Conservation (phyloP, 1,140 invertebrate species). For the Ips nitidus region DNA sequence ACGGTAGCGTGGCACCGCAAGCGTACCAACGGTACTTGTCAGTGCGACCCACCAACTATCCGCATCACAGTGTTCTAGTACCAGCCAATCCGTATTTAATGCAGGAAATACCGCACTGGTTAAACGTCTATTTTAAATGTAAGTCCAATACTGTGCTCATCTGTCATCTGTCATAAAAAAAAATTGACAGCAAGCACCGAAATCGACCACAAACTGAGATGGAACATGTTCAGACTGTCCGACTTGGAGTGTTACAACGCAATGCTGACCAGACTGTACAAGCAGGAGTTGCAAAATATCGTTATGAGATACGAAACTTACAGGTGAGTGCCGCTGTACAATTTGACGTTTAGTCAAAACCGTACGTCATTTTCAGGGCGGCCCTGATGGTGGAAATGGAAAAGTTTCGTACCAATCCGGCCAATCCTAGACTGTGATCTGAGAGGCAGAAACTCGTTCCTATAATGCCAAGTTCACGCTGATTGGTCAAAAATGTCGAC, state of each 20-base stretch:
- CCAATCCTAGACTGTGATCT: constrained; percentile 29
- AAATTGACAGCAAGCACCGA: constrained; percentile 63
- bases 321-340: constrained; percentile 57
- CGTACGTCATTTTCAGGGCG: constrained; percentile 57
- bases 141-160: constrained; percentile 26
- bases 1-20: constrained; percentile 67
- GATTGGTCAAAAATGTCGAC: too few relatives aligned
- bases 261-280: constrained; percentile 81
- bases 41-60: constrained; percentile 61
- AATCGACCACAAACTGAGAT: constrained; percentile 90
- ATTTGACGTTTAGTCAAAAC: not conserved
- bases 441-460: constrained; percentile 14
- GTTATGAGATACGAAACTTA: constrained; percentile 92
- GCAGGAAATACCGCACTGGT: constrained; percentile 94
- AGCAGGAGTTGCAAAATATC: constrained; percentile 79
- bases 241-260: constrained; percentile 85
- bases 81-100: constrained; percentile 89
- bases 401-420: constrained; percentile 51
- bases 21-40: constrained; percentile 57
- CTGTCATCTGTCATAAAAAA: not conserved
- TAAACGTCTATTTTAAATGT: constrained; percentile 89
- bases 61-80: constrained; percentile 80
- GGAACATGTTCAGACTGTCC: constrained; percentile 79
- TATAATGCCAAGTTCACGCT: not conserved
- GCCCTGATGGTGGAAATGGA: constrained; percentile 80